Evolutionary conservation across 2,888 invertebrate species (phyloP).

Genomic region (Holacanthella duospinosa): DNA sequence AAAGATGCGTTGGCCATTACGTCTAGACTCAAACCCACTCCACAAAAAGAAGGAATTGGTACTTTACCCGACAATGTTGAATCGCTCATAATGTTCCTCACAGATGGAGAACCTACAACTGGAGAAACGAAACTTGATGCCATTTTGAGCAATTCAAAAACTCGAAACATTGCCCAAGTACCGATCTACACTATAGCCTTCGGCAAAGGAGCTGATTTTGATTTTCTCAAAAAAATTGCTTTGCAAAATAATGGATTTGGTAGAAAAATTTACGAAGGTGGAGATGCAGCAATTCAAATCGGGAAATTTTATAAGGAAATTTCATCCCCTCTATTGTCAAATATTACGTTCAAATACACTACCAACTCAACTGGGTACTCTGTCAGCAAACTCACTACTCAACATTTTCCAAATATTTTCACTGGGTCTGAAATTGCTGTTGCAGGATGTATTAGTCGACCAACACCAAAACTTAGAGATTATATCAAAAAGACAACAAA

Average conservation of each 20-base stretch:
- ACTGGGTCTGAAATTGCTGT: constrained; percentile 55
- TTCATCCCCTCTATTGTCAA: constrained; percentile 54
- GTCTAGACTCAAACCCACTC: not conserved
- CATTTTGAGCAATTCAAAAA: constrained; percentile 27
- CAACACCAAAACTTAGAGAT: not conserved
- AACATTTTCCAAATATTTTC: constrained; percentile 51
- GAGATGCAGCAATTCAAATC: constrained; percentile 57
- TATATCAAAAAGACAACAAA: no score
- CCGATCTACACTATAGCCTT: constrained; percentile 60
- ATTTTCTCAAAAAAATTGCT: constrained; percentile 55
- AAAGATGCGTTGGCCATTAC: constrained; percentile 48
- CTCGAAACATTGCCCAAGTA: constrained; percentile 38
- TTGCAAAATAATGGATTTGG: constrained; percentile 57
- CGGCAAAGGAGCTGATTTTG: constrained; percentile 56
- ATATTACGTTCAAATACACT: constrained; percentile 42
- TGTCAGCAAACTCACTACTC: constrained; percentile 44
- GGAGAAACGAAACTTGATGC: constrained; percentile 37
- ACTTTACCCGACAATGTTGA: not conserved
- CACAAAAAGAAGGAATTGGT: not conserved
- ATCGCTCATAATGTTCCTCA: constrained; percentile 41
- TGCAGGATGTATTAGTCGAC: constrained; percentile 44
- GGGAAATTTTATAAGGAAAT: constrained; percentile 56
- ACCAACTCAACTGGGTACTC: no score
- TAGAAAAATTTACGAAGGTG: constrained; percentile 60
- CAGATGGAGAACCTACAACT: constrained; percentile 42